Evolutionary conservation across 2,113 vertebrate species (phyloP).

Genomic region (Gyps fulvus): DNA sequence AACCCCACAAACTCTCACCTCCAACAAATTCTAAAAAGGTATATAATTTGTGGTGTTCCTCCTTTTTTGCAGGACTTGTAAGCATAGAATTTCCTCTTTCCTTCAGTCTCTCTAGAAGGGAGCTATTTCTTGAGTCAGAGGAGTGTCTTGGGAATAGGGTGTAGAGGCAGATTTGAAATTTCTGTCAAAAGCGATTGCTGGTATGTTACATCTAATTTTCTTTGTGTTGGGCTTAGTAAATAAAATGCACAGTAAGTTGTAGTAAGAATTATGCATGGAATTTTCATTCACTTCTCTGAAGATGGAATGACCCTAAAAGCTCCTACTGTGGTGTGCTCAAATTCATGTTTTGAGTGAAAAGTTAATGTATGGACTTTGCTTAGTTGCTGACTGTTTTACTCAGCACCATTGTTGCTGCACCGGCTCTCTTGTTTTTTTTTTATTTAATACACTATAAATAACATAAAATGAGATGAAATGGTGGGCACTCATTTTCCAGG

Average conservation of each 20-base stretch:
- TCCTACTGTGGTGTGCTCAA: background rate
- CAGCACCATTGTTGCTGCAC: background rate
- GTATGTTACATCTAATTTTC: background rate
- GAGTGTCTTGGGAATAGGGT: background rate
- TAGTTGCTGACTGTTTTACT: background rate
- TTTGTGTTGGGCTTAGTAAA: background rate
- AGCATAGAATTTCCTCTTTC: background rate
- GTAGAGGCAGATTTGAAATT: background rate
- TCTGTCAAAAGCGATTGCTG: background rate
- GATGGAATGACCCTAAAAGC: background rate
- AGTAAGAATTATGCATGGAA: background rate
- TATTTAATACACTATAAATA: background rate
- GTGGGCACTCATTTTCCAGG: background rate
- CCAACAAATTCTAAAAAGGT: rapidly evolving
- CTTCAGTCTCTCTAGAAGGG: background rate
- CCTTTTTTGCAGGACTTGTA: background rate
- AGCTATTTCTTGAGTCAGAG: background rate
- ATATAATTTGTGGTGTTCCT: rapidly evolving
- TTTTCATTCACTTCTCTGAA: background rate
- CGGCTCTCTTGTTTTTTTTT: background rate
- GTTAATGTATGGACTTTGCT: background rate
- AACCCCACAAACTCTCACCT: rapidly evolving
- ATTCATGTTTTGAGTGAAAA: background rate
- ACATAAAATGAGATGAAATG: background rate
- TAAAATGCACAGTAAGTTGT: background rate